phyloP scores from a whole-genome alignment of 2,797 vertebrate genomes.

The Pipistrellus kuhlii region DNA sequence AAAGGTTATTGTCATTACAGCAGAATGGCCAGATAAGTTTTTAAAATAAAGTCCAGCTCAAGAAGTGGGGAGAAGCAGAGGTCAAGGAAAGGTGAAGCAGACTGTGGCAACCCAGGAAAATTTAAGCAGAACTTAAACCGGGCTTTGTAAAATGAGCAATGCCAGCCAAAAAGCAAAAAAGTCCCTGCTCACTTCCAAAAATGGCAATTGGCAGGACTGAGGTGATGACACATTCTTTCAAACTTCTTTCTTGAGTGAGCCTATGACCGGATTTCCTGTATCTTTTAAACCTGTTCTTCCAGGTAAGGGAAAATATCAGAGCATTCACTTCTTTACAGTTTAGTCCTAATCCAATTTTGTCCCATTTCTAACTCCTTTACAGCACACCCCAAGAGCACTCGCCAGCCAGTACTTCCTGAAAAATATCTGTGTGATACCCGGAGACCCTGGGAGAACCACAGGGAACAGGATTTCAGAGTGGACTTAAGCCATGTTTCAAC shows the following conservation, averaged over 20 bases:
- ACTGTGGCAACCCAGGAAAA: not conserved
- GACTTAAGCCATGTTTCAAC: not conserved
- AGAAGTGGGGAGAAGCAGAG: not conserved
- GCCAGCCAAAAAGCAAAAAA: not conserved
- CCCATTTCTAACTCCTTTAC: not conserved
- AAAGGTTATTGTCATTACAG: not conserved
- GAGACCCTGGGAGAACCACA: constrained; percentile 40
- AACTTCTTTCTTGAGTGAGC: constrained; percentile 60
- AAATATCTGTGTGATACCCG: not conserved
- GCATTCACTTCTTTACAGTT: not conserved
- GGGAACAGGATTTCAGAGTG: not conserved
- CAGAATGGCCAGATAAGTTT: not conserved
- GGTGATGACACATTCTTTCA: constrained; percentile 67
- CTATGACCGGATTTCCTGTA: constrained; percentile 48
- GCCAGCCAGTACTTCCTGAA: not conserved
- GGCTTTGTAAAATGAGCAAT: constrained; percentile 37
- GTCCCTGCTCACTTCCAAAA: constrained; percentile 33
- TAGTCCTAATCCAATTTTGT: not conserved
- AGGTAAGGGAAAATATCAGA: not conserved
- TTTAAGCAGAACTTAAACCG: constrained; percentile 24
- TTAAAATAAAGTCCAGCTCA: not conserved
- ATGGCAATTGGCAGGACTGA: constrained; percentile 20
- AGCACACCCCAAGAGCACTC: constrained; percentile 26
- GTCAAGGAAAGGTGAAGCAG: constrained; percentile 5
- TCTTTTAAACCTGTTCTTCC: constrained; percentile 69